Evolutionary conservation across 64 coral and sea anemone species (phyloP).

Genomic region (Porites lutea): DNA sequence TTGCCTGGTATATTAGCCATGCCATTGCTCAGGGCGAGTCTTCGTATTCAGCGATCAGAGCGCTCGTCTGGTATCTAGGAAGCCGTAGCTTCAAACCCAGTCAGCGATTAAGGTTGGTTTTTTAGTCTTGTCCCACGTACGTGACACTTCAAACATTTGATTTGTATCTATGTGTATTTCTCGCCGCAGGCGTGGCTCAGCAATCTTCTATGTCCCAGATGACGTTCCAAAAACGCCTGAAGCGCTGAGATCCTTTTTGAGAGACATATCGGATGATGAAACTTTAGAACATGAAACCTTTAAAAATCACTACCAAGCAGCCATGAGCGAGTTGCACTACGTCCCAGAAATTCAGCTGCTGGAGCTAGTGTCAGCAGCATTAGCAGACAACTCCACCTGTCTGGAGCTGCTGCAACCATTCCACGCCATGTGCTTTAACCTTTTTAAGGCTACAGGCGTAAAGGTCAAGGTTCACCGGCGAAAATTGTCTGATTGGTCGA

Average conservation of each 20-base stretch:
- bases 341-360: conserved; percentile 22
- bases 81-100: too few relatives aligned
- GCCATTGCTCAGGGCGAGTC: too few relatives aligned
- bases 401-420: conserved; percentile 24
- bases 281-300: not conserved
- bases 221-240: not conserved
- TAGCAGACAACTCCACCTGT: conserved; percentile 2
- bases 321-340: conserved; percentile 12
- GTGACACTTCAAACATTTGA: not conserved
- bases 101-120: too few relatives aligned
- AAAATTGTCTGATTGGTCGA: too few relatives aligned
- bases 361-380: conserved; percentile 5
- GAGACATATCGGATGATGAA: not conserved
- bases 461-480: not conserved
- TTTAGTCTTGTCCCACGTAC: too few relatives aligned
- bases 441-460: not conserved
- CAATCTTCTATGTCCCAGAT: not conserved
- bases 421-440: conserved; percentile 19
- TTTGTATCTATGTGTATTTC: not conserved
- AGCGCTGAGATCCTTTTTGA: not conserved
- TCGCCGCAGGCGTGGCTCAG: not conserved
- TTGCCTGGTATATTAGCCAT: too few relatives aligned
- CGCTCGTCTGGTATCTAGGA: too few relatives aligned
- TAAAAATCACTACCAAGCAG: conserved; percentile 6
- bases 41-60: too few relatives aligned